Base-by-base conservation (phyloP, 2,888 invertebrate species). In the Drosophila maculinotata region DNA sequence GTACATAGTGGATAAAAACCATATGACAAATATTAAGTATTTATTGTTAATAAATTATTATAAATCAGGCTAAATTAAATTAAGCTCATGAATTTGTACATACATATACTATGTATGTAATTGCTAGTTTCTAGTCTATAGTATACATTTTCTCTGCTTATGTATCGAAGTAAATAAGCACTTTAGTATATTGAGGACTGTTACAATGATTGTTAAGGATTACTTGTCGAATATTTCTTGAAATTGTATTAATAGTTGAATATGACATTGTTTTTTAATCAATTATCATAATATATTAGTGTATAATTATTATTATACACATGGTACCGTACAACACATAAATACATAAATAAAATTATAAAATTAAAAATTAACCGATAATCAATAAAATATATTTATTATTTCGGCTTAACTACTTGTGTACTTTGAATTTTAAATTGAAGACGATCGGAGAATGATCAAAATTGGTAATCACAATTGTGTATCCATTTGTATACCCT, bases 81-180 rank as follows among this genome's bases (percentile, higher is more conserved):
- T 41, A 39, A n/a, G 30, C 14, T 39, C 48, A 65, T 48, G 56
- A 36, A 57, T 39, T 42, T 42, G 20, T 52, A 45, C 38, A 38
- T 38, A 51, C 33, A 30, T 52, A 28, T 52, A 30, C 59, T 42
- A 14, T 69, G 44, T 69, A 49, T 56, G 15, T 41, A 59, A 42
- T 42, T 64, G 52, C 39, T 76, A 75, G 75, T 52, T 56, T 70
- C 76, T 77, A 77, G 79, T 78, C 79, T 67, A 42, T 64, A 75
- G 59, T 23, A 45, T 52, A 51, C 30, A 23, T 25, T 38, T 36
- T 30, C 30, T 23, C 23, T 42, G 41, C 48, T 47, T 36, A 35
- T 28, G 35, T 41, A 64, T 41, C 33, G 14, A 51, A 28, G 23
- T 39, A 35, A n/a, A 33, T 35, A 42, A 26, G 35, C 14, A 57